These are phyloP conservation scores for Peromyscus polionotus DNA, from an alignment of 2,113 vertebrate species.

Conservation along the genomic window DNA sequence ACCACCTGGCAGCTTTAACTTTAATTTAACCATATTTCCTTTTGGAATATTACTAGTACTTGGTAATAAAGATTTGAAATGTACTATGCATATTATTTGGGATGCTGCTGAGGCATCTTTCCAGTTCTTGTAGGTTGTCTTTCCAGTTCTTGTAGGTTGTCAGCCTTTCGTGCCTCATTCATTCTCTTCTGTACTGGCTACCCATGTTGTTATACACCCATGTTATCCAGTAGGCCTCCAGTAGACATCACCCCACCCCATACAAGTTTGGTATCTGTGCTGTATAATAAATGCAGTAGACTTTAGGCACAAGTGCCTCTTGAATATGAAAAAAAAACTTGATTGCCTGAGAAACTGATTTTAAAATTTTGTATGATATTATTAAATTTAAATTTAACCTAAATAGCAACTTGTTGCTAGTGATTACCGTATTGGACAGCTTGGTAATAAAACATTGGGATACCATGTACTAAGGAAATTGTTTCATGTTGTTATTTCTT, in stretches of 20 bases:
- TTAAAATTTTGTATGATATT: constrained; percentile 60
- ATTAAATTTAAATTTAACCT: constrained; percentile 63
- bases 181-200: constrained; percentile 35
- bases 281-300: neutral
- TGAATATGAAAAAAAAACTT: constrained; percentile 52
- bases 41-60: constrained; percentile 39
- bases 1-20: neutral
- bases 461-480: constrained; percentile 71
- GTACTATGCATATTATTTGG: neutral
- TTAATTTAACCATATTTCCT: constrained; percentile 29
- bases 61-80: constrained; percentile 40
- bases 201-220: neutral
- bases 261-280: neutral
- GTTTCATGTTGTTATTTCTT: constrained; percentile 63
- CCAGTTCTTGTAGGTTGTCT: neutral
- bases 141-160: neutral
- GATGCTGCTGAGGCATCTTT: neutral
- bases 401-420: constrained; percentile 5
- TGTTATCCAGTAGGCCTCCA: neutral
- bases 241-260: neutral
- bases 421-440: neutral
- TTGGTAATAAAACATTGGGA: constrained; percentile 56
- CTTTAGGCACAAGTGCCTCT: neutral
- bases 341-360: neutral
- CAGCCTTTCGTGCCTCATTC: neutral